These are phyloP conservation scores for Rhegmatorhina hoffmannsi DNA, from an alignment of 2,113 vertebrate species.

Conservation along the genomic window DNA sequence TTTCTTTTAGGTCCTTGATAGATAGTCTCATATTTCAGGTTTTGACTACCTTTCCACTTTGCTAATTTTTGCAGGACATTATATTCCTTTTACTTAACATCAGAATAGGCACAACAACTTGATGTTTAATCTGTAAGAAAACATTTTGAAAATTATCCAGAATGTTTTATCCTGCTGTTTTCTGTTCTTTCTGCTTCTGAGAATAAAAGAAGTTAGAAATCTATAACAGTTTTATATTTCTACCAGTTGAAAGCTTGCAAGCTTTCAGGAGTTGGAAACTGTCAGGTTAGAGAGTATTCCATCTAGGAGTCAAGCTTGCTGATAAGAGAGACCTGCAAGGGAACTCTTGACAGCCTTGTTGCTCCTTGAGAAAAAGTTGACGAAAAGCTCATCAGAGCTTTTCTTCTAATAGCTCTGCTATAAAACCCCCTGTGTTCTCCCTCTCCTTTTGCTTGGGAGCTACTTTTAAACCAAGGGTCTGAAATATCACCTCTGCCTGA, in stretches of 20 bases:
- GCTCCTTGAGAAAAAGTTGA: background rate
- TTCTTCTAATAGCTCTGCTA: background rate
- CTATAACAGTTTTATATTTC: background rate
- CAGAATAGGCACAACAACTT: background rate
- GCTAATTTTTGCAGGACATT: background rate
- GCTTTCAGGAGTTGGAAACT: background rate
- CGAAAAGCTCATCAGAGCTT: background rate
- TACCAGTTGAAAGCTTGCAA: background rate
- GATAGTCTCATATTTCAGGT: background rate
- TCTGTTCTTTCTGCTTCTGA: background rate
- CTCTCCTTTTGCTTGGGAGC: background rate
- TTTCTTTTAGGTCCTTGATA: background rate
- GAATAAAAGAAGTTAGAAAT: background rate
- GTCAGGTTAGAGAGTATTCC: background rate
- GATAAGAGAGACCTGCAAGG: background rate
- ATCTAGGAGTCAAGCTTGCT: background rate
- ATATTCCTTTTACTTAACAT: background rate
- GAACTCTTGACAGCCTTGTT: background rate
- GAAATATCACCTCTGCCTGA: background rate
- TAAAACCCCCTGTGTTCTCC: accelerated
- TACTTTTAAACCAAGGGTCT: background rate
- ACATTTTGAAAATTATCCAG: background rate
- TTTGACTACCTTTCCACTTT: background rate
- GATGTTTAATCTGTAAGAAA: background rate
- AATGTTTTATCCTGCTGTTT: background rate